Conservation (phyloP, 2,797 vertebrate genomes). For the Ctenochaetus hawaiiensis region DNA sequence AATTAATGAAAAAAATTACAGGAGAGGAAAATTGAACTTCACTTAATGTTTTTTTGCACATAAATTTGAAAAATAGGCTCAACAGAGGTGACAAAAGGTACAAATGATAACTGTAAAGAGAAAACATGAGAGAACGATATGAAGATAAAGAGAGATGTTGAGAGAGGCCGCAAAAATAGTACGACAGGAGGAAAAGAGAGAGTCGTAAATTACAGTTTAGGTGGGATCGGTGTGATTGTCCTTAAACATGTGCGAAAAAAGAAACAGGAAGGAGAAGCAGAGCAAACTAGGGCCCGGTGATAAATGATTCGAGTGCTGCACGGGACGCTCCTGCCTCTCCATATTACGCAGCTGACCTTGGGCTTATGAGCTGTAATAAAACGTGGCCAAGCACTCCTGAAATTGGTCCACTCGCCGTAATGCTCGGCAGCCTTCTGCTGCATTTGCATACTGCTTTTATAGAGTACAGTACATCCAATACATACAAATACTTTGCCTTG, state of each 20-base stretch:
- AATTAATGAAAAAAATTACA: not conserved
- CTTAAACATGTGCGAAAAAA: conserved; percentile 40
- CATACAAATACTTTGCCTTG: conserved; percentile 64
- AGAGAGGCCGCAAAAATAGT: not conserved
- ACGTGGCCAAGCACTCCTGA: conserved; percentile 83
- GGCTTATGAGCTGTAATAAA: conserved; percentile 88
- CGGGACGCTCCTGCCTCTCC: conserved; percentile 76
- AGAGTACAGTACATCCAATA: conserved; percentile 59
- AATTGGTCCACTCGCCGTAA: conserved; percentile 82
- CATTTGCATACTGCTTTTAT: conserved; percentile 80
- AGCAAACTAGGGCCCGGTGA: conserved; percentile 66
- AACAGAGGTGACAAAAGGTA: conserved; percentile 7
- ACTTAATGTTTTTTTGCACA: not conserved
- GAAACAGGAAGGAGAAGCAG: conserved; percentile 36
- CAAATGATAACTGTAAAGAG: conserved; percentile 15
- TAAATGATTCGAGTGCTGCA: conserved; percentile 78
- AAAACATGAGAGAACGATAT: conserved; percentile 14
- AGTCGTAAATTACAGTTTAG: conserved; percentile 53
- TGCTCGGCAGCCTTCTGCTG: conserved; percentile 65
- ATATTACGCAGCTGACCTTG: conserved; percentile 87
- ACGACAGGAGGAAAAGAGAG: conserved; percentile 38
- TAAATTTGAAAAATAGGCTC: not conserved
- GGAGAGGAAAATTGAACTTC: not conserved
- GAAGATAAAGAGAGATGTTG: conserved; percentile 33
- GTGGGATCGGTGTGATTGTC: conserved; percentile 25